Base-by-base conservation (phyloP, 2,888 invertebrate genomes). In the Seladonia tumulorum region DNA sequence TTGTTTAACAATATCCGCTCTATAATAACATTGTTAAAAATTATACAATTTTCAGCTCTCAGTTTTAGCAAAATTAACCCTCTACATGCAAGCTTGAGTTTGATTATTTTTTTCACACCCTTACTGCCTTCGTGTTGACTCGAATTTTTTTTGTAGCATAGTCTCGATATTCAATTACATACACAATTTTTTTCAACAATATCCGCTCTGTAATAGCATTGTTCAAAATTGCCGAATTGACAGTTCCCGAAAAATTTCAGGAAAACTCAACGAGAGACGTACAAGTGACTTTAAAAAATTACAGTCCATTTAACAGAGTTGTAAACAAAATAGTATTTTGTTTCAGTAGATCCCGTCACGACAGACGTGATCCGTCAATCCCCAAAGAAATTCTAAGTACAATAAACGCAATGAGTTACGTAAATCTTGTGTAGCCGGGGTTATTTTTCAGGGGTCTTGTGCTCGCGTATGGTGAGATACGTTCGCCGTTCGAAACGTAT, bases 381-480 rank as follows among this genome's bases (percentile, higher is more conserved):
- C 8, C 57, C 42, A 10, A 16, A 14, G 2, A 25, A 18, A 75
- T 60, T 29, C 10, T 29, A 29, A 45, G 45, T 25, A 3, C n/a
- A 76, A 63, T 63, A 63, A 75, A 35, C 10, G 47, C 39, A 47
- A 66, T 12, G 42, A 47, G 45, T 76, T 45, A 45, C 63, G n/a
- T 66, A 18, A 45, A 76, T 76, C 47, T 66, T 47, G 12, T 47
- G 12, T 22, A 4, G n/a, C 57, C 42, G 12, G 16, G 49, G 39
- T 68, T 57, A 82, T 80, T 80, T 60, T 45, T 70, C 57, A 74
- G 47, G 45, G 47, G 45, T n/a, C n/a, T 10, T 42, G 7, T 0
- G 35, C 63, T 39, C 45, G 7, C 12, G n/a, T 14, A 0, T 66
- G 47, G 39, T 7, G 53, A 57, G 66, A 66, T 73, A 66, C 66